Evolutionary conservation across 2,888 invertebrate genomes (phyloP).

Genomic region (Glaucopsyche alexis): DNA sequence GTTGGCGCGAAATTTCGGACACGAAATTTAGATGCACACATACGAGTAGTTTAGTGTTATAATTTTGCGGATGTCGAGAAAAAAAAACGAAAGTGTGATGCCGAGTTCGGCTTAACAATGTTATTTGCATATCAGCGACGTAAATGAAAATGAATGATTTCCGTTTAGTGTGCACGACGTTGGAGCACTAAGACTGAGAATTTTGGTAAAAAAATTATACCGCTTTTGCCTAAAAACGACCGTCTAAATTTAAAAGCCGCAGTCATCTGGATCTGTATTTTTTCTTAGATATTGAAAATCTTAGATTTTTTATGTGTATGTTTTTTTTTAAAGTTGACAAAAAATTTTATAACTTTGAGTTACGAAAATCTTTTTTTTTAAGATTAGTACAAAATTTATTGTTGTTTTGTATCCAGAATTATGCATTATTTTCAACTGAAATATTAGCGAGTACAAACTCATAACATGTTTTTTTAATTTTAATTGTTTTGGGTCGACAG

Average conservation of each 20-base stretch:
- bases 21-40: constrained; percentile 45
- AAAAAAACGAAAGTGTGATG: constrained; percentile 33
- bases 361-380: too few relatives aligned
- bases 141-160: constrained; percentile 52
- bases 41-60: constrained; percentile 46
- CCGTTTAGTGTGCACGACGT: constrained; percentile 53
- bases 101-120: constrained; percentile 32
- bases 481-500: background rate
- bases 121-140: constrained; percentile 42
- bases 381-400: too few relatives aligned
- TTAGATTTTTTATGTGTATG: too few relatives aligned
- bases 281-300: background rate
- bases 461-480: background rate
- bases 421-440: too few relatives aligned
- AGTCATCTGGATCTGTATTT: constrained; percentile 36
- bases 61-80: constrained; percentile 44
- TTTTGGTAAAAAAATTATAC: constrained; percentile 57
- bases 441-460: too few relatives aligned
- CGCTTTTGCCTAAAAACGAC: constrained; percentile 54
- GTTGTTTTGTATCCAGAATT: too few relatives aligned
- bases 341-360: too few relatives aligned
- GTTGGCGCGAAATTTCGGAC: constrained; percentile 7
- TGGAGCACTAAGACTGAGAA: constrained; percentile 78
- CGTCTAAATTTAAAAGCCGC: constrained; percentile 46
- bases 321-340: too few relatives aligned